These are phyloP conservation scores for Augochlorella aurata DNA, from an alignment of 2,888 invertebrate species.

Conservation along the genomic window DNA sequence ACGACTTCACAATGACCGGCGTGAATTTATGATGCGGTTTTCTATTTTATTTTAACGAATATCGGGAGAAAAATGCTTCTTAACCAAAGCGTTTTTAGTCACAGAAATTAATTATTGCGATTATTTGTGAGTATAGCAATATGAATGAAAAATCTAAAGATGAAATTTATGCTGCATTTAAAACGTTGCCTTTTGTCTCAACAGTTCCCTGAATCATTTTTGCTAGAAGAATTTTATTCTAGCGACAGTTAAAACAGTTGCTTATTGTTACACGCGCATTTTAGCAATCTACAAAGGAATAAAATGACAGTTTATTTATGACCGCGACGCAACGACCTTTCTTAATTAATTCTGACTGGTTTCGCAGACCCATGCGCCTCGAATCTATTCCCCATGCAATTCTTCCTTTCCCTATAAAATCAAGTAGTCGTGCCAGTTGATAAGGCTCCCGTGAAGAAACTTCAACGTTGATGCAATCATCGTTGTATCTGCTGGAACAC, in stretches of 20 bases:
- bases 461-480: neutral
- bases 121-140: neutral
- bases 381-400: neutral
- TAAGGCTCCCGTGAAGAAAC: neutral
- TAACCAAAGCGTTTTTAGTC: neutral
- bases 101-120: neutral
- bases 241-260: too few species aligned
- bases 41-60: neutral
- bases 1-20: neutral
- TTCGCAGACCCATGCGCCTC: neutral
- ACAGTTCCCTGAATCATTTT: too few species aligned
- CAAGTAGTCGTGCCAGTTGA: slow-evolving; percentile 3
- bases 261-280: too few species aligned
- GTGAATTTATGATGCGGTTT: neutral
- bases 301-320: neutral
- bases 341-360: neutral
- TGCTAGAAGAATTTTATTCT: neutral
- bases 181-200: too few species aligned
- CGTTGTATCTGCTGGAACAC: slow-evolving; percentile 4
- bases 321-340: neutral
- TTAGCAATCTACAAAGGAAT: neutral
- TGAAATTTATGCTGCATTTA: too few species aligned
- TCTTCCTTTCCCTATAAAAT: neutral
- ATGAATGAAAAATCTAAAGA: too few species aligned
- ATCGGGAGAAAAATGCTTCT: neutral